These are phyloP conservation scores for Parochlus steinenii DNA, from an alignment of 2,888 invertebrate genomes.

Conservation along the genomic window DNA sequence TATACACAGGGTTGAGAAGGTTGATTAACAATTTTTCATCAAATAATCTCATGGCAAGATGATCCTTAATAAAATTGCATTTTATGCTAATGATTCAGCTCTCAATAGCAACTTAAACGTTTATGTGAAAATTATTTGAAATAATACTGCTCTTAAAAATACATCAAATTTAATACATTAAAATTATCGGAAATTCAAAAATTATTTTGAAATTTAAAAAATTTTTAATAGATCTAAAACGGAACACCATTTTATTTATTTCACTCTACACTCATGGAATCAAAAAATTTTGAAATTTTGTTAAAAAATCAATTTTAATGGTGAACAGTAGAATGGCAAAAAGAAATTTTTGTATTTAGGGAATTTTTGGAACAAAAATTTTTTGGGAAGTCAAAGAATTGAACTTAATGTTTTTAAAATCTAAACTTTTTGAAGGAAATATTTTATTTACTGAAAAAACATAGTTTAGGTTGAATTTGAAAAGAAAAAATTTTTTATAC, in stretches of 20 bases:
- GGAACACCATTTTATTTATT: not conserved
- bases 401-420: too few relatives aligned
- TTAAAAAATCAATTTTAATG: not conserved
- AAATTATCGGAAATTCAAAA: too few relatives aligned
- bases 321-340: not conserved
- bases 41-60: conserved; percentile 19
- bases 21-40: conserved; percentile 9
- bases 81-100: conserved; percentile 15
- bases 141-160: too few relatives aligned
- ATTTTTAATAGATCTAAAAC: not conserved
- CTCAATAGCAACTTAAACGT: too few relatives aligned
- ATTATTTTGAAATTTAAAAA: too few relatives aligned
- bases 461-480: not conserved
- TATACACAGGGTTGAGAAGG: conserved; percentile 16
- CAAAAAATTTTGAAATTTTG: not conserved
- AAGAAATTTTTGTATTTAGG: not conserved
- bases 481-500: not conserved
- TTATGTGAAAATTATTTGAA: too few relatives aligned
- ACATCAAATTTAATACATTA: too few relatives aligned
- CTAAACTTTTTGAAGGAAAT: too few relatives aligned
- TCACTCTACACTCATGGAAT: not conserved
- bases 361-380: not conserved
- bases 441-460: not conserved
- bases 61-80: conserved; percentile 14
- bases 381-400: too few relatives aligned